Percentiles rank a stretch among this genome's conserved stretches.
phyloP scores from a whole-genome alignment of 30 jellyfish, hydroid and myxozoan genomes.

The Chironex yamaguchii region DNA sequence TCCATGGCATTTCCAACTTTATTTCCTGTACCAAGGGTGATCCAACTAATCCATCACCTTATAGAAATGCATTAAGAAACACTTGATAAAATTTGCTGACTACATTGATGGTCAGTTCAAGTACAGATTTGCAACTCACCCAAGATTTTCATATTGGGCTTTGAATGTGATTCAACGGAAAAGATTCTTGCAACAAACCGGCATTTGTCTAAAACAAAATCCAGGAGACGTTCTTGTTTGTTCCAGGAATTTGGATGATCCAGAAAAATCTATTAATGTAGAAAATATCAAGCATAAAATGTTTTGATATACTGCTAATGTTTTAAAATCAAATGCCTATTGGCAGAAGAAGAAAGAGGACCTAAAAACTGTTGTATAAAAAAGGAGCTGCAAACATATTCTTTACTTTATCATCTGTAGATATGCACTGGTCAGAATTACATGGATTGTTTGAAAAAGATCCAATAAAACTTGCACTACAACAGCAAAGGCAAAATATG shows the following conservation, averaged over 20 bases:
- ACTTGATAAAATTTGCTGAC: constrained; percentile 17
- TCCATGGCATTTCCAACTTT: constrained; percentile 64
- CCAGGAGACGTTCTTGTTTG: constrained; percentile 36
- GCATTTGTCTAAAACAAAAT: constrained; percentile 30
- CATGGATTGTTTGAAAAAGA: neutral
- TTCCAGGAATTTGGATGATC: neutral
- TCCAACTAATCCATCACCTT: neutral
- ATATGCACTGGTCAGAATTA: constrained; percentile 22
- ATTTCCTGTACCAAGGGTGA: constrained; percentile 31
- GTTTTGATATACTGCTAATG: constrained; percentile 13
- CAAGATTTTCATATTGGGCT: constrained; percentile 58
- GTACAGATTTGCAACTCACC: constrained; percentile 38
- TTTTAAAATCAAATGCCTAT: constrained; percentile 34
- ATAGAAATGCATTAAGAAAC: constrained; percentile 4
- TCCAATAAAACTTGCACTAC: neutral
- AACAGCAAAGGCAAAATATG: constrained; percentile 3
- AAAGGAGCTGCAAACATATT: constrained; percentile 58
- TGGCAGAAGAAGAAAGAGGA: constrained; percentile 32
- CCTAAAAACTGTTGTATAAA: constrained; percentile 5
- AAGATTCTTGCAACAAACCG: constrained; percentile 42
- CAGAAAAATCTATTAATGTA: neutral
- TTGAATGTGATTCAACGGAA: constrained; percentile 54
- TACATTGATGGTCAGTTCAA: neutral
- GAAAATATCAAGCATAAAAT: neutral
- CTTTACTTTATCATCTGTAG: constrained; percentile 58